These are phyloP conservation scores for Nymphalis polychloros DNA, from an alignment of 2,888 invertebrate genomes.

Conservation along the genomic window DNA sequence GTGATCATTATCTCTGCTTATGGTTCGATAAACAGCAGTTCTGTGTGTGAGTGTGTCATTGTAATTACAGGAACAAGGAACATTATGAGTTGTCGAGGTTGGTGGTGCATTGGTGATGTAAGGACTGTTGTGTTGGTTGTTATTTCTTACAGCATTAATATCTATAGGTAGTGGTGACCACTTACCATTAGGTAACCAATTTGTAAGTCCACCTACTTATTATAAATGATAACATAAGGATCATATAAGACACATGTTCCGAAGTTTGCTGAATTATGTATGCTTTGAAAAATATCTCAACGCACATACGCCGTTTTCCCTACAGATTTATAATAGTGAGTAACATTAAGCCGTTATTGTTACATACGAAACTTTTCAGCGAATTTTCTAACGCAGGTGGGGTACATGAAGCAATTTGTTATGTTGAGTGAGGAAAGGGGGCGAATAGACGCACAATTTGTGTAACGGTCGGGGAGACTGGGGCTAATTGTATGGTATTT, in stretches of 20 bases:
- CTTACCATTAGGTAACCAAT: too few relatives aligned
- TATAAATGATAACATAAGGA: too few relatives aligned
- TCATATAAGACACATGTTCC: too few relatives aligned
- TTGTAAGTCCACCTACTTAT: too few relatives aligned
- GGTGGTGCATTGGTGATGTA: too few relatives aligned
- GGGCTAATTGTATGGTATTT: conserved; percentile 47
- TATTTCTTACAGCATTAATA: too few relatives aligned
- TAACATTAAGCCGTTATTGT: conserved; percentile 43
- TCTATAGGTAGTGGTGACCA: too few relatives aligned
- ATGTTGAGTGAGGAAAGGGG: conserved; percentile 46
- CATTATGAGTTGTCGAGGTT: too few relatives aligned
- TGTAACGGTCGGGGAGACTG: conserved; percentile 39
- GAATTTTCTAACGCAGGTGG: conserved; percentile 46
- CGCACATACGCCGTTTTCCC: background rate
- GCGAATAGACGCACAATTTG: conserved; percentile 42
- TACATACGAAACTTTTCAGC: conserved; percentile 41
- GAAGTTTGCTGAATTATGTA: background rate
- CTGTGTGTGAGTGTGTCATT: background rate
- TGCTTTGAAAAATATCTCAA: background rate
- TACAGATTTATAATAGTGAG: conserved; percentile 21
- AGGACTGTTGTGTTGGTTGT: too few relatives aligned
- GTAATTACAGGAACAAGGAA: too few relatives aligned
- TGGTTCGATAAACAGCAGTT: background rate
- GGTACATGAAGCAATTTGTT: conserved; percentile 47
- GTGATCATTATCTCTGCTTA: background rate